These are phyloP conservation scores for Rhodeus uyekii DNA, from an alignment of 2,797 vertebrate species.

Conservation along the genomic window DNA sequence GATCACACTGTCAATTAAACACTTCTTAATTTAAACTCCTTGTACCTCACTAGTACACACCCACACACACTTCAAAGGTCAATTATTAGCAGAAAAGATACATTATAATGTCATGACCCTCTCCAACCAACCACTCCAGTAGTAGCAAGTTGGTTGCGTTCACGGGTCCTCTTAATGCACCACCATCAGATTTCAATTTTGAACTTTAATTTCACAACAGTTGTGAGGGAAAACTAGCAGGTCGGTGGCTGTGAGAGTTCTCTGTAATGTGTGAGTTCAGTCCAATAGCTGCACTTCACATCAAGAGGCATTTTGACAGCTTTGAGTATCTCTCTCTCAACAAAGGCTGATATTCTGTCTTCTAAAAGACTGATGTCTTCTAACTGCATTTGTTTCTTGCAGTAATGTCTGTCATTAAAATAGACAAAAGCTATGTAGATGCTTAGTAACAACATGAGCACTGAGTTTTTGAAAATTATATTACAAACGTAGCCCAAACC, in stretches of 20 bases:
- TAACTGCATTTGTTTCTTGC: not conserved
- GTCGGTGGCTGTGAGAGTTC: not conserved
- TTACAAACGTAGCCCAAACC: not conserved
- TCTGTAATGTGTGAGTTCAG: not conserved
- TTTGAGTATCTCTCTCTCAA: slow-evolving; percentile 11
- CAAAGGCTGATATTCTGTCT: not conserved
- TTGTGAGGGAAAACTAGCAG: slow-evolving; percentile 13
- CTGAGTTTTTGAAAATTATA: slow-evolving; percentile 9
- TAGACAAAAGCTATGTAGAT: slow-evolving; percentile 9
- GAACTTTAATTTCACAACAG: slow-evolving; percentile 1
- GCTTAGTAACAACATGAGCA: not conserved
- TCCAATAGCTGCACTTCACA: slow-evolving; percentile 1
- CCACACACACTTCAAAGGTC: slow-evolving; percentile 2
- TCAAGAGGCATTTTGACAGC: not conserved
- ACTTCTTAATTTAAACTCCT: slow-evolving; percentile 17
- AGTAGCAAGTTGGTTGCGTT: not conserved
- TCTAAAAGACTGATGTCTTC: slow-evolving; percentile 7
- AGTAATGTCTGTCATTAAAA: slow-evolving; percentile 13
- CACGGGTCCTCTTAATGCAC: not conserved
- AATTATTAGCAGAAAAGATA: not conserved
- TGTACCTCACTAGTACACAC: not conserved
- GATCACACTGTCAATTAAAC: not conserved
- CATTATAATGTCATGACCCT: not conserved
- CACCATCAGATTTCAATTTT: not conserved
- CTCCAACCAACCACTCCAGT: not conserved